Evolutionary conservation across 2,888 invertebrate species (phyloP), one percentile per base, ranked within the genome.

Genomic region (Tanypteryx hageni): DNA sequence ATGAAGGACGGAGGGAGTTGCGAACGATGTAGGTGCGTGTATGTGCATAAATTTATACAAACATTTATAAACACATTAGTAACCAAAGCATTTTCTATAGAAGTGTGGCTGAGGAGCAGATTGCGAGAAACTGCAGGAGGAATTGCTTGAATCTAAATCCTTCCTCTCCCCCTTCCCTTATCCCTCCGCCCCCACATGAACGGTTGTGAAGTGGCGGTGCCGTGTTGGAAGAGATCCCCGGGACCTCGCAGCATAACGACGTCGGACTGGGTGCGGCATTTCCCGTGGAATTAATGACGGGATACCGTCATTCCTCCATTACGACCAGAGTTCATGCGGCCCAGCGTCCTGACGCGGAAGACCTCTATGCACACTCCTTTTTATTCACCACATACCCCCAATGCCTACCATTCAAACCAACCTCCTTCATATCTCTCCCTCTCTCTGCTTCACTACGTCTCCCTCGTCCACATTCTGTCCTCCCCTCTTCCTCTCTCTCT

Each of bases 261-360:
- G 68, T 22, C 22, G 76, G 76, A 76, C 76, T 76, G 76, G 76
- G 76, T 27, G 27, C 76, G 76, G 76, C 68, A 68, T n/a, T 64
- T 64, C 18, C 18, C n/a, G 68, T 11, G 22, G 76, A 76, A 76
- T 76, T 76, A 76, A 76, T 76, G 76, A 76, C 27, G 27, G 18
- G 27, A 27, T 27, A 22, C 27, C 44, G 44, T 44, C 44, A 44
- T 44, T 76, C 76, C 76, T 76, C 76, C 76, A 76, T 76, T 76
- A 76, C 18, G 76, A 76, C 22, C 68, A n/a, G 68, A 68, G 18
- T n/a, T n/a, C 68, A 68, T n/a, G 68, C 68, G 68, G 22, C n/a
- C 68, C n/a, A 44, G 44, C 44, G 44, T 44, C 44, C 44, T 44
- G 44, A 44, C 44, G 44, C 44, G 44, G 44, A 44, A 44, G 44